Conservation (phyloP, 2,113 vertebrate genomes). For the Argyrosomus japonicus region DNA sequence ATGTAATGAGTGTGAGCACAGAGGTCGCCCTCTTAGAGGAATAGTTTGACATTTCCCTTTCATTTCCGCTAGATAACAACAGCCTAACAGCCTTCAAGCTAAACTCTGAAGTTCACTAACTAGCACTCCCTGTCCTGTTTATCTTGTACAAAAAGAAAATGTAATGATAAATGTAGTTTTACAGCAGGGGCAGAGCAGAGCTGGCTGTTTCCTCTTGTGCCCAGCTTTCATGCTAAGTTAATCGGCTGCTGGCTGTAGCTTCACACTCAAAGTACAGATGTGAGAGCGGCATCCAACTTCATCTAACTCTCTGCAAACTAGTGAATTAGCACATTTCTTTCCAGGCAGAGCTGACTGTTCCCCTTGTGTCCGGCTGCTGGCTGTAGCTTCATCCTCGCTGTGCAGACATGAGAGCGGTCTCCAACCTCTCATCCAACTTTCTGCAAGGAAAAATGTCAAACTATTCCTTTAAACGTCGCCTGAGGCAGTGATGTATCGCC, state of each 20-base stretch:
- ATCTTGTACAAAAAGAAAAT: background rate
- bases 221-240: background rate
- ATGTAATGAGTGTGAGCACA: slow-evolving; percentile 8
- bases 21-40: slow-evolving; percentile 18
- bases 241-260: background rate
- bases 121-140: background rate
- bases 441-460: slow-evolving; percentile 7
- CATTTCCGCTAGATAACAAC: background rate
- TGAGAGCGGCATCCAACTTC: background rate
- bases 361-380: background rate
- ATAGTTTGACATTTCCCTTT: slow-evolving; percentile 30
- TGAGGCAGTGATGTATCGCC: slow-evolving; percentile 11
- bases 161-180: background rate
- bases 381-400: slow-evolving; percentile 12
- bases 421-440: background rate
- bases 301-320: background rate
- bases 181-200: background rate
- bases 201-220: background rate
- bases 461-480: slow-evolving; percentile 22
- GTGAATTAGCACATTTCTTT: too few relatives aligned
- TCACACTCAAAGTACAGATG: background rate
- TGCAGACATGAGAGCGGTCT: background rate
- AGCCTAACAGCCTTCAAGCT: background rate
- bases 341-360: background rate
- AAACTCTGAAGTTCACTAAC: slow-evolving; percentile 1